Evolutionary conservation across 2,797 vertebrate genomes (phyloP), one percentile per base, ranked within the genome.

Genomic region (Enteromius unitaeniatus): DNA sequence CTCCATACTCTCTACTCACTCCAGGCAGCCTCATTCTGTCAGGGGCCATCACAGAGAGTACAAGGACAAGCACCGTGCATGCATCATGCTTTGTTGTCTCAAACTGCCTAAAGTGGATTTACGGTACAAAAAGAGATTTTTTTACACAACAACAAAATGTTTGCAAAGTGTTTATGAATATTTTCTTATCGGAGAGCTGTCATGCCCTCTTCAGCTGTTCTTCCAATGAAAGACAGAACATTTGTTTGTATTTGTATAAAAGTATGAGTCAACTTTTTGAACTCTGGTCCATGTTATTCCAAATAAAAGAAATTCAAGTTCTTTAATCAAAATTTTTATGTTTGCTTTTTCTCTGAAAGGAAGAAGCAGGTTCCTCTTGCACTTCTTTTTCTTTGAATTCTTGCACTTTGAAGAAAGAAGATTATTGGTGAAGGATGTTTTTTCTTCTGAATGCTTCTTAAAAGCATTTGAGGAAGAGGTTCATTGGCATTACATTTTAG

Each of bases 11-110:
- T 40, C 19, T 64, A 37, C 72, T 77, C 67, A 69, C 86, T 83
- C 79, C 64, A 85, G 77, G 79, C 88, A 94, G 91, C 93, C 93
- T 92, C 90, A 94, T 92, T 94, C 93, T 94, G 93, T 95, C 93
- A 93, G 79, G 86, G 90, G 91, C 87, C 89, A 93, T 95, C 93
- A 94, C 89, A 87, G 86, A 88, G 82, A 88, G 85, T 26, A 55
- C 91, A 49, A 83, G 89, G 90, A 90, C 67, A 84, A 5, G 40
- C 82, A 83, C 67, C 87, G 79, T 82, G 84, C 79, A 47, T 89
- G 83, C 81, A 47, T 90, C 81, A 87, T 23, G 26, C 86, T 79
- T 88, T 80, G 47, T 15, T 45, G 55, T 78, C 34, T 60, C 9
- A 81, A 77, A 37, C 60, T 58, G 78, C 34, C 60, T 75, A 78